These are phyloP conservation scores for Tuta absoluta DNA, from an alignment of 2,888 invertebrate species.

Conservation along the genomic window DNA sequence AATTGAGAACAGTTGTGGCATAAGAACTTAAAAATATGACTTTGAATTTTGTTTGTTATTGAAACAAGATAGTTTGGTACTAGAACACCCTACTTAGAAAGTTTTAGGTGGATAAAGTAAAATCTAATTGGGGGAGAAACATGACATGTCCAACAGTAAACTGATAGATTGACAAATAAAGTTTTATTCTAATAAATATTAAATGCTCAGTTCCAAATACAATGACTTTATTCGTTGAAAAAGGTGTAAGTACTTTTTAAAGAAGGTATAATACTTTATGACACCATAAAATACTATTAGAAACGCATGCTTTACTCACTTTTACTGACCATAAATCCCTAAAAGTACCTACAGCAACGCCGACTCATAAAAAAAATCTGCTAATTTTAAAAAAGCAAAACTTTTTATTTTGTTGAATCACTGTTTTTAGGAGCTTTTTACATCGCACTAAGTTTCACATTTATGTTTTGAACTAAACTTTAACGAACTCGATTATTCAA, in stretches of 20 bases:
- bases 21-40: no score
- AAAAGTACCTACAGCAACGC: background rate
- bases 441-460: background rate
- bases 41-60: no score
- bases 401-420: slow-evolving; percentile 6
- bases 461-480: background rate
- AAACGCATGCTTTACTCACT: slow-evolving; percentile 1
- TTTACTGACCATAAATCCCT: background rate
- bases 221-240: background rate
- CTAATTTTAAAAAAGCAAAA: slow-evolving; percentile 5
- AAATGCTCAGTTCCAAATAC: no score
- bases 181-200: no score
- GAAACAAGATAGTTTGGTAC: no score
- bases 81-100: no score
- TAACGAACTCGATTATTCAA: background rate
- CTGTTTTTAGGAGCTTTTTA: slow-evolving; percentile 3
- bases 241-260: background rate
- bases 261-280: background rate
- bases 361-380: background rate
- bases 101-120: no score
- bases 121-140: no score
- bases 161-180: no score
- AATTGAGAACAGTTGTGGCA: no score
- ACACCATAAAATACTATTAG: background rate
- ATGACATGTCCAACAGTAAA: no score